Percentiles rank a stretch among this genome's conserved stretches.
These are phyloP conservation scores for Steinernema feltiae DNA, from an alignment of 1,140 invertebrate genomes.

Conservation along the genomic window DNA sequence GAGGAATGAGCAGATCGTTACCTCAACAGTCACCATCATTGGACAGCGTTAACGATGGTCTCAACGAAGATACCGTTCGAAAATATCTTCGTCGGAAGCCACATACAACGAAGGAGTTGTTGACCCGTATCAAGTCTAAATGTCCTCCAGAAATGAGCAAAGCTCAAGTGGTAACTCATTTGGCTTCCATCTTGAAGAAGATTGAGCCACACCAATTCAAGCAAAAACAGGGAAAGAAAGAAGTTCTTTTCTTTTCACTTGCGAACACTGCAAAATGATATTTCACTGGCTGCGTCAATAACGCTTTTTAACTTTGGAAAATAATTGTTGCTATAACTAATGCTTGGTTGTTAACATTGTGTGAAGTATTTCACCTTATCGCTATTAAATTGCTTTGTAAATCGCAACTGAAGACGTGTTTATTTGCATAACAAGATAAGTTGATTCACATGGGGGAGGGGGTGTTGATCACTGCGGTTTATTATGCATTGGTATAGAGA, in stretches of 20 bases:
- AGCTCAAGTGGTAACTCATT: conserved; percentile 44
- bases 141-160: conserved; percentile 41
- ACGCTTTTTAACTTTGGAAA: background rate
- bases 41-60: conserved; percentile 28
- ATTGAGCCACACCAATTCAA: conserved; percentile 53
- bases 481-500: background rate
- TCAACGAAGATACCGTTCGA: conserved; percentile 50
- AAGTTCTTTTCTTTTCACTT: conserved; percentile 52
- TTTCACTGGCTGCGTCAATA: background rate
- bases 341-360: too few species aligned
- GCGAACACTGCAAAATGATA: conserved; percentile 8
- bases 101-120: conserved; percentile 52
- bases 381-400: too few species aligned
- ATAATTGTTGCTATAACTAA: background rate
- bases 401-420: too few species aligned
- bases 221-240: conserved; percentile 47
- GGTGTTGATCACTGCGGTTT: background rate
- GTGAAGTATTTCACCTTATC: too few species aligned
- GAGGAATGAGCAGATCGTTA: too few species aligned
- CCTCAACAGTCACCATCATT: too few species aligned
- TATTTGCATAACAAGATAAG: background rate
- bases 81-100: conserved; percentile 46
- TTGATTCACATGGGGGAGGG: background rate
- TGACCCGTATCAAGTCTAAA: conserved; percentile 43
- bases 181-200: conserved; percentile 49